phyloP scores from a whole-genome alignment of 1,140 invertebrate genomes.

The Magallana gigas region DNA sequence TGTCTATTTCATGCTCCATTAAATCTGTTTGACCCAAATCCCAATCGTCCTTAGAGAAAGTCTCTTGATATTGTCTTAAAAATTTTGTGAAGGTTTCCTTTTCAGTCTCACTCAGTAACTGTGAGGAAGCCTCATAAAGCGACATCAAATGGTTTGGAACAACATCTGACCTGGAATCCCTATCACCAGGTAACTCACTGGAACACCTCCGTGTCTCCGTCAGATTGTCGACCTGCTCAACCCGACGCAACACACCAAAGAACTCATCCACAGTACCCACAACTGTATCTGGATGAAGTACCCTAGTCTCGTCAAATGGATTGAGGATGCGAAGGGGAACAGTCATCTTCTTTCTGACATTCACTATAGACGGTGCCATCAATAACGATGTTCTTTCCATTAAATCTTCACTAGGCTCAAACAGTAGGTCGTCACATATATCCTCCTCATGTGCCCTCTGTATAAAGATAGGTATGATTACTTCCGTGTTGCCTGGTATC shows the following conservation, averaged over 20 bases:
- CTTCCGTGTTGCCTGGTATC: neutral
- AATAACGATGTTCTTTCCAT: neutral
- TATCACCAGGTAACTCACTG: neutral
- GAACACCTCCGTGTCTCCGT: neutral
- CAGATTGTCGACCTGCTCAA: neutral
- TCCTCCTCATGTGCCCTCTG: neutral
- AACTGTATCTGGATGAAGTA: neutral
- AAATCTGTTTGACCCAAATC: no score
- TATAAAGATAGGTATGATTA: neutral
- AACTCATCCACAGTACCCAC: neutral
- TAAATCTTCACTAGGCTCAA: neutral
- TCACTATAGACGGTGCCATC: neutral
- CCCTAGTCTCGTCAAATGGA: neutral
- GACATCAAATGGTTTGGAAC: neutral
- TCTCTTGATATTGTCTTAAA: neutral
- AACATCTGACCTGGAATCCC: neutral
- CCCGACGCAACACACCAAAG: neutral
- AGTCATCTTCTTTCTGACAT: neutral
- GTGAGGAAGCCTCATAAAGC: neutral
- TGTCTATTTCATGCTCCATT: no score
- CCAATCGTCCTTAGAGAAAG: no score
- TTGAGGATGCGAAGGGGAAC: neutral
- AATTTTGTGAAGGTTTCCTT: slow-evolving; percentile 1
- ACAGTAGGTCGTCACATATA: neutral
- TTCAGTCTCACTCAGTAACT: neutral